A percentile compares a stretch with the other conserved stretches of the same genome.
Conservation (phyloP, 2,888 invertebrate species). For the Ecliptopera silaceata region DNA sequence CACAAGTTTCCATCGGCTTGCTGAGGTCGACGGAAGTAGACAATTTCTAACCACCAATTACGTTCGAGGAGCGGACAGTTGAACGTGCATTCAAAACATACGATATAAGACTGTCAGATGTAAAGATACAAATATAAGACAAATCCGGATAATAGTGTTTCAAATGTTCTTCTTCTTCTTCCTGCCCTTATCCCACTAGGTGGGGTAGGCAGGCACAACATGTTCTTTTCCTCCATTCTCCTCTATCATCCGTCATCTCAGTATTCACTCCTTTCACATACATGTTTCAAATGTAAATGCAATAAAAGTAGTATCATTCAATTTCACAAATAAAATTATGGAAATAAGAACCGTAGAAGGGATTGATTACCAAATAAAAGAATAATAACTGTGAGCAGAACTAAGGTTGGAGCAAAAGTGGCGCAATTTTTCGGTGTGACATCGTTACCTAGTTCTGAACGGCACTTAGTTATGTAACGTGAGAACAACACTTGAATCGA, state of each 20-base stretch:
- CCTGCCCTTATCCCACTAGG: no score
- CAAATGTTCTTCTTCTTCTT: no score
- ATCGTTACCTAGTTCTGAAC: slow-evolving; percentile 81
- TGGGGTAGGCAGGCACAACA: no score
- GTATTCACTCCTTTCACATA: no score
- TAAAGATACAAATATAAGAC: no score
- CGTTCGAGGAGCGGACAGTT: slow-evolving; percentile 46
- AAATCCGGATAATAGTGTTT: no score
- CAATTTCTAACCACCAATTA: slow-evolving; percentile 67
- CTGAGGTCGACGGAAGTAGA: slow-evolving; percentile 71
- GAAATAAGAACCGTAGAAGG: slow-evolving; percentile 23
- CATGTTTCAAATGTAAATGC: not conserved
- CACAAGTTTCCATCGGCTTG: slow-evolving; percentile 49
- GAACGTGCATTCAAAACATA: slow-evolving; percentile 18
- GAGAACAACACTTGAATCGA: slow-evolving; percentile 76
- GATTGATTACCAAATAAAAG: slow-evolving; percentile 31
- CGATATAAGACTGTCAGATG: not conserved
- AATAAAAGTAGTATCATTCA: not conserved
- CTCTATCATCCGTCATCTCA: no score
- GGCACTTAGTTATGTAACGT: slow-evolving; percentile 77
- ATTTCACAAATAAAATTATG: slow-evolving; percentile 3
- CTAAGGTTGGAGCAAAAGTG: slow-evolving; percentile 55
- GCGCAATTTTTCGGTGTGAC: slow-evolving; percentile 80
- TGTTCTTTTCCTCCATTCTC: no score
- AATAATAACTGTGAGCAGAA: slow-evolving; percentile 30